Percentiles rank a stretch among this genome's conserved stretches.
phyloP scores from a whole-genome alignment of 2,113 vertebrate genomes.

The Lepus americanus region DNA sequence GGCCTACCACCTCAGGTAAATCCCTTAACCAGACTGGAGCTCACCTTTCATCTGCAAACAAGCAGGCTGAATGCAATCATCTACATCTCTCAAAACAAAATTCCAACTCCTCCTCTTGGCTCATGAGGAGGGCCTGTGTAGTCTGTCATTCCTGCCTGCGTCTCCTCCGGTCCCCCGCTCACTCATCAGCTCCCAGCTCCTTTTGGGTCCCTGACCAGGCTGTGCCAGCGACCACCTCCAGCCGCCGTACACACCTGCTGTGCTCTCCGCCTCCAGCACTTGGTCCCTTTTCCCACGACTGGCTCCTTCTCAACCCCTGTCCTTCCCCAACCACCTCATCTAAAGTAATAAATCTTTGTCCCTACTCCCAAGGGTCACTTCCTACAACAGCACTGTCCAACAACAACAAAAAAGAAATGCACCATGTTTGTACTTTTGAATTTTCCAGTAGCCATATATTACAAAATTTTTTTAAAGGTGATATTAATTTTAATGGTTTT shows the following conservation, averaged over 20 bases:
- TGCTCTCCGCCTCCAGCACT: background rate
- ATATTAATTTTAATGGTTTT: conserved; percentile 38
- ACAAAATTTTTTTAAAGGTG: background rate
- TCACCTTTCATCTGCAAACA: conserved; percentile 3
- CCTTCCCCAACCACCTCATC: background rate
- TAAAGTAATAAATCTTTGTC: background rate
- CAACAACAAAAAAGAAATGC: background rate
- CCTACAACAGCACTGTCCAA: background rate
- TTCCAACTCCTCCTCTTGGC: background rate
- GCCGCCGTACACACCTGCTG: background rate
- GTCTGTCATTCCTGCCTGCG: background rate
- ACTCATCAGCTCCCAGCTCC: background rate
- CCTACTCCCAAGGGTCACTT: background rate
- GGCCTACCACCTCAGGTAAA: background rate
- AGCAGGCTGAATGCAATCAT: background rate
- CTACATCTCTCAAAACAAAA: conserved; percentile 51
- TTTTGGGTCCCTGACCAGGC: background rate
- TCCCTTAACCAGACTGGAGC: background rate
- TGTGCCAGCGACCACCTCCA: background rate
- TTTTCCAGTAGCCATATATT: conserved; percentile 24
- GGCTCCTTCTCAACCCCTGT: conserved; percentile 21
- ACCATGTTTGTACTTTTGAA: conserved; percentile 9
- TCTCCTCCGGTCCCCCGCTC: background rate
- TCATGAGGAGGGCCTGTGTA: background rate
- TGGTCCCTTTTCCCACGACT: background rate